phyloP scores from a whole-genome alignment of 2,113 vertebrate genomes.

The Lampris incognitus region DNA sequence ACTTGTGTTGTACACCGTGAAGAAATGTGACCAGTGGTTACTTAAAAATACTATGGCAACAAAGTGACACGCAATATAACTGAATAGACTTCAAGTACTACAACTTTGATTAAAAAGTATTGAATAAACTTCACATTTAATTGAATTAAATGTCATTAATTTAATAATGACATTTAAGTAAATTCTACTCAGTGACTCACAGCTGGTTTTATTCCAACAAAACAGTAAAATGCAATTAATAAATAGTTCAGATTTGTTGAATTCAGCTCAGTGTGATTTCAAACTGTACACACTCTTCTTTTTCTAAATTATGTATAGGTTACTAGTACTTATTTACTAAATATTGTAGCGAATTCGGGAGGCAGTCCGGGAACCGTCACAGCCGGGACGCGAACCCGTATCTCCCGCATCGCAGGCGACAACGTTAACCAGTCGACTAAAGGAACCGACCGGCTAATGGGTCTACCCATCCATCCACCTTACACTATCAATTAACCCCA shows the following conservation, averaged over 20 bases:
- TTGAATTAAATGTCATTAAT: slow-evolving; percentile 25
- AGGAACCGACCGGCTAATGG: too few relatives aligned
- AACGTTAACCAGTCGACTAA: too few relatives aligned
- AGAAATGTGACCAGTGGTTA: slow-evolving; percentile 23
- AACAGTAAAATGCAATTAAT: slow-evolving; percentile 27
- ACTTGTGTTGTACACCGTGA: slow-evolving; percentile 7
- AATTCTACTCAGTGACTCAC: slow-evolving; percentile 11
- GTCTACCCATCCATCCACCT: too few relatives aligned
- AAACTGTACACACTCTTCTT: slow-evolving; percentile 23
- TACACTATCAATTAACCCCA: slow-evolving; percentile 17
- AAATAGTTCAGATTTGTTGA: slow-evolving; percentile 17
- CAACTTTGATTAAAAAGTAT: slow-evolving; percentile 1
- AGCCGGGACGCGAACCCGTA: too few relatives aligned
- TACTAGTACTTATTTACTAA: slow-evolving; percentile 13
- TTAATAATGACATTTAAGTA: slow-evolving; percentile 13
- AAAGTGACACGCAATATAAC: slow-evolving; percentile 34
- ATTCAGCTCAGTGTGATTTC: slow-evolving; percentile 20
- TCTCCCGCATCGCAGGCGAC: too few relatives aligned
- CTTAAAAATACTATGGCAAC: slow-evolving; percentile 26
- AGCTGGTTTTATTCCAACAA: slow-evolving; percentile 21
- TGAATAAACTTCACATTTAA: slow-evolving; percentile 3
- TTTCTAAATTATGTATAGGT: slow-evolving; percentile 5
- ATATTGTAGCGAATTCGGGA: not conserved
- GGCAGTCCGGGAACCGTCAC: too few relatives aligned
- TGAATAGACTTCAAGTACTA: slow-evolving; percentile 23